Evolutionary conservation across 2,888 invertebrate species (phyloP), one percentile per base, ranked within the genome.

Genomic region (Pherbina coryleti): DNA sequence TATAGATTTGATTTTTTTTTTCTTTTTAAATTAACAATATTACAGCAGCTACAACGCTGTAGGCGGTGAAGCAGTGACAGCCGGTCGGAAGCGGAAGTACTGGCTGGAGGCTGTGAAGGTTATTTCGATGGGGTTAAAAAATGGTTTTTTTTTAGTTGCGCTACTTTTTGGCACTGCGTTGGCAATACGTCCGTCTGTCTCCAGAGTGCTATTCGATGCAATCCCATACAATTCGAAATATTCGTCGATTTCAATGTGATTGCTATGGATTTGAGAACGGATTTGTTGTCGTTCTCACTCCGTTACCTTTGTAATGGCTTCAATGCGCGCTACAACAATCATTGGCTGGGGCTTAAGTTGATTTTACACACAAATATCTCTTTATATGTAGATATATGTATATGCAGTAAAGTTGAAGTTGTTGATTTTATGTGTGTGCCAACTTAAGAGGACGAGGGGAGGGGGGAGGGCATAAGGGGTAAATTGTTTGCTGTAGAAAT

Each of bases 141-240:
- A 51, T 19, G 37, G 34, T n/a, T 7, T 55, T 53, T 55, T 55
- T 55, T 51, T 51, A 3, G 7, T 51, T 51, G 3, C 7, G 53
- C 19, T 5, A 17, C 19, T n/a, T 22, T 55, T 55, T 34, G 37
- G 34, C 34, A 34, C 31, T 66, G 31, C 31, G 64, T 34, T 66
- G 9, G 14, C 37, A 9, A n/a, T 55, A 55, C 9, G 19, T n/a
- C 55, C 9, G 55, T 11, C 31, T 9, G 69, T 69, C 69, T 69
- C 69, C 69, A 69, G 69, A 51, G 69, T 69, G 69, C 51, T 49
- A 69, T 69, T 69, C 25, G 69, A 69, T 51, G 44, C 51, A 51
- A 51, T 69, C 25, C 51, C 25, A 51, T 69, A 60, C 60, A 28
- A 25, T 60, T 60, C 60, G 5, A 9, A 60, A 60, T 28, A 11